phyloP scores from a whole-genome alignment of 2,888 invertebrate species.

The Siphonodentalium dalli region DNA sequence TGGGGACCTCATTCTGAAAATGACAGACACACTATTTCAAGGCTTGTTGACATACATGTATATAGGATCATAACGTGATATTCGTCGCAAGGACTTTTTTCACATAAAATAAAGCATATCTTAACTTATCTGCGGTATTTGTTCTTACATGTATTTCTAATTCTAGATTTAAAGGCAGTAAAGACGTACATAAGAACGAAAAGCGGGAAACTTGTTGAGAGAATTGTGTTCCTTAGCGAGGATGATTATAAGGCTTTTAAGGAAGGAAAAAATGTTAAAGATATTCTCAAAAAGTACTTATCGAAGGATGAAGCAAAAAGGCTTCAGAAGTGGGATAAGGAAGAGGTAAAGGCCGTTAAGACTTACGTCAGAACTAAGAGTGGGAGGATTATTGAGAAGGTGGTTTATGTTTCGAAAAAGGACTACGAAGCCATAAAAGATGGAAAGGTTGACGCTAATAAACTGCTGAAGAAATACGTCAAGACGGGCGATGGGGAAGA shows the following conservation, averaged over 20 bases:
- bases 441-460: constrained; percentile 53
- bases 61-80: not conserved
- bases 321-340: constrained; percentile 62
- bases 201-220: constrained; percentile 59
- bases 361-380: constrained; percentile 62
- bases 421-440: constrained; percentile 61
- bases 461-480: constrained; percentile 52
- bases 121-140: not conserved
- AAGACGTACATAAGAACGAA: constrained; percentile 63
- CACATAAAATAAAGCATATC: not conserved
- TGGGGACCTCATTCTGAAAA: no score
- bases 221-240: constrained; percentile 59
- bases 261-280: constrained; percentile 48
- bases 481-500: constrained; percentile 50
- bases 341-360: constrained; percentile 62
- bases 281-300: constrained; percentile 56
- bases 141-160: not conserved
- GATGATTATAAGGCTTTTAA: constrained; percentile 61
- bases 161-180: constrained; percentile 57
- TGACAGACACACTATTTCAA: no score
- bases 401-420: constrained; percentile 60
- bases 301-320: constrained; percentile 54
- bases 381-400: constrained; percentile 56
- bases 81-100: not conserved
- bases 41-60: no score